Evolutionary conservation across 1,140 invertebrate genomes (phyloP), one percentile per base, ranked within the genome.

Genomic region (Pogonomyrmex californicus): DNA sequence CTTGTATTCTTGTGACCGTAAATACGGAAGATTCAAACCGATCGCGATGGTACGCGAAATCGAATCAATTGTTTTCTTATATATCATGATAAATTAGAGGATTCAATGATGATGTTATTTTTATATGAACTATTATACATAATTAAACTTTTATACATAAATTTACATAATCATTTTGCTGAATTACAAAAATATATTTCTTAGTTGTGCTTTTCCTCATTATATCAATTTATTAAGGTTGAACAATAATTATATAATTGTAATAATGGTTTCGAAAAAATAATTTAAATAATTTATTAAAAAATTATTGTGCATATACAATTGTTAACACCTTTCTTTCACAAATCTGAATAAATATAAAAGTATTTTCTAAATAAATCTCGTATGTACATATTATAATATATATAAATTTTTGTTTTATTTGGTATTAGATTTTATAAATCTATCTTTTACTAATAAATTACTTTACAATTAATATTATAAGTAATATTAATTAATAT

Each of bases 51-150:
- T 23, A 23, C 23, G 70, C 14, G 41, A 23, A 63, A 41, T 41
- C 58, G 58, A 65, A 70, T 56, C 65, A 81, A 81, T 81, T 56
- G 36, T 23, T 44, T 56, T 4, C 38, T 12, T 65, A n/a, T 70
- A 33, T 12, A 81, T 14, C 23, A 9, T 14, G 36, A 70, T 51
- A 81, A 81, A 56, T 81, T 70, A 36, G 5, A 54, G 38, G 38
- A 54, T 58, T 56, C 23, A 23, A 56, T 14, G 23, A 14, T 70
- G 14, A 9, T 10, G n/a, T 66, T 54, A 54, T 33, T 3, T 41
- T 12, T 54, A 30, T 41, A 66, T 33, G 14, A 14, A 12, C 23
- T 30, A 38, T 23, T 23, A 23, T 23, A 23, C 23, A 23, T 23
- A 23, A 23, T 68, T 58, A n/a, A 56, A 36, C 54, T 56, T 49